Percentiles rank a stretch among this genome's conserved stretches.
Conservation (phyloP, 2,888 invertebrate genomes). For the Tinea pellionella region DNA sequence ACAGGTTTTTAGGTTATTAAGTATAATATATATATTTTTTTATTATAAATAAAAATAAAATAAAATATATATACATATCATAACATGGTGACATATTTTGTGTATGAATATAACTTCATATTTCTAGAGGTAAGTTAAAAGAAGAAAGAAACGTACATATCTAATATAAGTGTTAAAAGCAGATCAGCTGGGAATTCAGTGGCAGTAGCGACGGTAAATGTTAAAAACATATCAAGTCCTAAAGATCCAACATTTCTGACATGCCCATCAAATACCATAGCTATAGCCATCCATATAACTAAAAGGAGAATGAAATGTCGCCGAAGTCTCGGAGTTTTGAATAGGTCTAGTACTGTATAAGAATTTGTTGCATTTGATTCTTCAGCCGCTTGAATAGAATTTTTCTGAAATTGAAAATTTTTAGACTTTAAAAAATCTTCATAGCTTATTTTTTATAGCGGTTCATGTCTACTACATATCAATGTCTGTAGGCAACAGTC, state of each 20-base stretch:
- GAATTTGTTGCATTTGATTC: slow-evolving; percentile 77
- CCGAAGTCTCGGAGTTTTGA: slow-evolving; percentile 81
- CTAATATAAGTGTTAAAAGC: slow-evolving; percentile 77
- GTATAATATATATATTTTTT: too few species aligned
- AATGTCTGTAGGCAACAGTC: too few species aligned
- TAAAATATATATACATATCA: too few species aligned
- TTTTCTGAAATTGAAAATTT: slow-evolving; percentile 50
- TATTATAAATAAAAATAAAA: too few species aligned
- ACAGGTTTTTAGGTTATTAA: background rate
- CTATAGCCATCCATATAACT: slow-evolving; percentile 86
- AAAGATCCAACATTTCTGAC: slow-evolving; percentile 87
- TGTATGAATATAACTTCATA: too few species aligned
- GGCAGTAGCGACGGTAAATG: slow-evolving; percentile 84
- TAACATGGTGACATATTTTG: too few species aligned
- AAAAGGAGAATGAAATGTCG: slow-evolving; percentile 80
- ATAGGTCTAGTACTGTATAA: slow-evolving; percentile 82
- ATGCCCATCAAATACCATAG: slow-evolving; percentile 89
- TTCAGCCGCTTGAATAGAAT: slow-evolving; percentile 74
- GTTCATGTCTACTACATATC: too few species aligned
- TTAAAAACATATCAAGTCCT: slow-evolving; percentile 82
- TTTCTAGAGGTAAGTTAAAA: too few species aligned
- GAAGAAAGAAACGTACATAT: slow-evolving; percentile 51
- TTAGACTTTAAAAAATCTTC: too few species aligned
- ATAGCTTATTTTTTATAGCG: background rate
- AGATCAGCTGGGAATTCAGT: slow-evolving; percentile 89